Evolutionary conservation across 1,140 invertebrate species (phyloP).

Genomic region (Myzus persicae): DNA sequence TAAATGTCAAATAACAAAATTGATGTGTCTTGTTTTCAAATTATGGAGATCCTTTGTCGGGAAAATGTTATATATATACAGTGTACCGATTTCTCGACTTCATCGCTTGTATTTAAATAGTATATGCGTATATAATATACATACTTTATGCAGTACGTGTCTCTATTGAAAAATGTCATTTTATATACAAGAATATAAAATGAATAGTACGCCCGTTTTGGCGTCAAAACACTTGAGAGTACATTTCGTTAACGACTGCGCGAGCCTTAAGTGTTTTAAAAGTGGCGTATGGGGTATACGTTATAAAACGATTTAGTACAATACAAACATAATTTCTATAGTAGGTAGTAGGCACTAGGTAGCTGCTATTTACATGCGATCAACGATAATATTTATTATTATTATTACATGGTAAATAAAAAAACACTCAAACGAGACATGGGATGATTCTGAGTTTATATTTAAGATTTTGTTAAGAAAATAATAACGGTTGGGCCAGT

Average conservation of each 20-base stretch:
- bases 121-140: neutral
- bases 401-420: slow-evolving; percentile 26
- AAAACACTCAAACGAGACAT: neutral
- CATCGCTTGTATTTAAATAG: neutral
- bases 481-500: neutral
- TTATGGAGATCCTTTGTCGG: slow-evolving; percentile 29
- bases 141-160: neutral
- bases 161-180: neutral
- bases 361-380: neutral
- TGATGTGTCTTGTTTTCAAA: slow-evolving; percentile 15
- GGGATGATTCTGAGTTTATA: neutral
- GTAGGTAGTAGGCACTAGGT: neutral
- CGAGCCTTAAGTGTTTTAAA: slow-evolving; percentile 31
- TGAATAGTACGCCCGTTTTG: neutral
- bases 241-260: slow-evolving; percentile 12
- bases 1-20: slow-evolving; percentile 40
- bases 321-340: slow-evolving; percentile 21
- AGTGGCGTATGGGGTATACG: neutral
- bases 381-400: slow-evolving; percentile 30
- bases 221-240: slow-evolving; percentile 40
- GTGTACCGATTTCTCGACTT: slow-evolving; percentile 1
- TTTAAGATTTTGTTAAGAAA: neutral
- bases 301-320: slow-evolving; percentile 2
- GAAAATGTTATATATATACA: neutral
- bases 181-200: neutral